Evolutionary conservation across 2,888 invertebrate genomes (phyloP).

Genomic region (Tipula vernalis): DNA sequence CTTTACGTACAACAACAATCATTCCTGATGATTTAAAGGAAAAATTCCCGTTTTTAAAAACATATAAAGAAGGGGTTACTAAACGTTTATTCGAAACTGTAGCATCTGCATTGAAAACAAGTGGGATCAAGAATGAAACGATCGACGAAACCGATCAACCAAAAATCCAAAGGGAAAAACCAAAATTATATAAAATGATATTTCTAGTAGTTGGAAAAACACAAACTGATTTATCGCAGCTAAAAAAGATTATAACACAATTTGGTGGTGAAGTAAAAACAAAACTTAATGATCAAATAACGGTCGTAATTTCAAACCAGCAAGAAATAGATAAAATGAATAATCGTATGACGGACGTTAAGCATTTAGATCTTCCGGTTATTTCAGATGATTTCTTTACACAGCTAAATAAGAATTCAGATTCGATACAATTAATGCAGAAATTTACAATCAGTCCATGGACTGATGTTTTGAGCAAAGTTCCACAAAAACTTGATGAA

Average conservation of each 20-base stretch:
- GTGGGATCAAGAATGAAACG: slow-evolving; percentile 41
- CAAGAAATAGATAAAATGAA: slow-evolving; percentile 55
- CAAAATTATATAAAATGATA: slow-evolving; percentile 63
- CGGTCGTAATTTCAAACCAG: slow-evolving; percentile 62
- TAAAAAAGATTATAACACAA: slow-evolving; percentile 55
- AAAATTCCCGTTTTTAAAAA: slow-evolving; percentile 42
- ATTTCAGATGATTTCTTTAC: slow-evolving; percentile 66
- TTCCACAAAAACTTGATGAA: background rate
- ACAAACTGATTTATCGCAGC: slow-evolving; percentile 41
- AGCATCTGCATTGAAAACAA: slow-evolving; percentile 28
- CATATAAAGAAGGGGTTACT: slow-evolving; percentile 45
- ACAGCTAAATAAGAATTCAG: slow-evolving; percentile 42
- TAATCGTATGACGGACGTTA: slow-evolving; percentile 50
- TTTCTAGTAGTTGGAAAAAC: slow-evolving; percentile 55
- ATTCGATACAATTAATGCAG: slow-evolving; percentile 50
- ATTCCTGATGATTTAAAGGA: slow-evolving; percentile 50
- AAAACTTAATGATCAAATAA: slow-evolving; percentile 49
- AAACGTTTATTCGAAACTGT: slow-evolving; percentile 44
- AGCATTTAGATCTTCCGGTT: slow-evolving; percentile 61
- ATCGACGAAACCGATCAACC: slow-evolving; percentile 37
- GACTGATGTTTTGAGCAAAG: slow-evolving; percentile 64
- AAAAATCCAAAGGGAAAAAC: slow-evolving; percentile 49
- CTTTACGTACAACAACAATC: slow-evolving; percentile 54
- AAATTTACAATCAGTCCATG: slow-evolving; percentile 66
- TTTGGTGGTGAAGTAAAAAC: slow-evolving; percentile 63